Evolutionary conservation across 1,140 invertebrate species (phyloP), one percentile per base, ranked within the genome.

Genomic region (Acromyrmex charruanus): DNA sequence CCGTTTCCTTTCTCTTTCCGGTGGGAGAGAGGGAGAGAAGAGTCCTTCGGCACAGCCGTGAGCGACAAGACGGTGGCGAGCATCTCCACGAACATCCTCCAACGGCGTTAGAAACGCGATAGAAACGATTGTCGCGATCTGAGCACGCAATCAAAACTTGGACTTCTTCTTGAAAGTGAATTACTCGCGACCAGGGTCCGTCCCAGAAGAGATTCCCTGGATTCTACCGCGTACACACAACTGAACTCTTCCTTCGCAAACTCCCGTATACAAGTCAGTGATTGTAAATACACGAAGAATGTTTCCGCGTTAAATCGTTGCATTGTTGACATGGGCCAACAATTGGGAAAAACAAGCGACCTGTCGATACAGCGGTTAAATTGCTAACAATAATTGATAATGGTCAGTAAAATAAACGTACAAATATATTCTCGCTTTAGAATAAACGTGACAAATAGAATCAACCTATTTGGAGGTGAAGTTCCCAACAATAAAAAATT

Each of bases 141-240:
- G 85, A 89, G 82, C 88, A 79, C 84, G 91, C 91, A 92, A 92
- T 92, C 91, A 92, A 92, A 69, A 92, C 91, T 91, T 90, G 85
- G 89, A 91, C 88, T 92, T 92, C 89, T 90, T 91, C 88, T 89
- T 75, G 79, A 87, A 92, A 92, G 89, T 92, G 88, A 89, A 89
- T 92, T 92, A 88, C 91, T 87, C 89, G 77, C 31, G 66, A 69
- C 66, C 39, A 75, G 31, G 59, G 68, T 80, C 79, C 65, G 39
- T 87, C 80, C 75, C 69, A 55, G 72, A 77, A 77, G 84, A 74
- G 58, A 39, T 53, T 84, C n/a, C 61, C 51, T 71, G 69, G 85
- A 81, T 72, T 51, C 25, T 72, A 25, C 18, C 49, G 58, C 51
- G 61, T 59, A 66, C 53, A 66, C 59, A 77, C 66, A 55, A 75